Evolutionary conservation across 2,113 vertebrate genomes (phyloP).

Genomic region (Daboia siamensis): DNA sequence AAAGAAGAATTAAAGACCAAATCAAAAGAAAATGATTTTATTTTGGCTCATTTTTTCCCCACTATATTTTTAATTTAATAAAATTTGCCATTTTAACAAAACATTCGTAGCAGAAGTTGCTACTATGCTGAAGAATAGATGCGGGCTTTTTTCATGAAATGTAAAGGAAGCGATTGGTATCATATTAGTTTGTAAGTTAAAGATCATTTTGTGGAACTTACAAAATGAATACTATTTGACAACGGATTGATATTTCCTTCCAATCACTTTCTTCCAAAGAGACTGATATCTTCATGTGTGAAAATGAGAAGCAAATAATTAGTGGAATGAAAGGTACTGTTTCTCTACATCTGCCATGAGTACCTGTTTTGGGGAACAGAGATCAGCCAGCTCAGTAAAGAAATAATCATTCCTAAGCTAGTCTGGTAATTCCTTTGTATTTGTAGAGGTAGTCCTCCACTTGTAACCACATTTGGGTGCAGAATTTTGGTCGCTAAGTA

Average conservation of each 20-base stretch:
- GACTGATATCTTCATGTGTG: background rate
- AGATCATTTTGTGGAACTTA: background rate
- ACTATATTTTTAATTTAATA: background rate
- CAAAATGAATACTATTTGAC: background rate
- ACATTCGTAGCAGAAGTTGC: background rate
- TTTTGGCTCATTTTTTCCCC: background rate
- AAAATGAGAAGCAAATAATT: background rate
- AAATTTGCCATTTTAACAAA: background rate
- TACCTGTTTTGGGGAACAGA: background rate
- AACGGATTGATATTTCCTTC: background rate
- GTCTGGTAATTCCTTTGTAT: background rate
- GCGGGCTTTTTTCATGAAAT: background rate
- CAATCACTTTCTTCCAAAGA: background rate
- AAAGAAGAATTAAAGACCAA: background rate
- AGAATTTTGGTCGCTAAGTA: background rate
- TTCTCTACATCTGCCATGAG: background rate
- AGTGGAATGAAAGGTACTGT: background rate
- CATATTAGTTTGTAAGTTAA: too few species aligned
- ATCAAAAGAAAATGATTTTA: background rate
- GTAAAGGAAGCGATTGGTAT: background rate
- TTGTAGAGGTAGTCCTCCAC: background rate
- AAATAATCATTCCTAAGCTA: background rate
- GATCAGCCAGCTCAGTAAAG: background rate
- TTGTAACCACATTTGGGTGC: background rate
- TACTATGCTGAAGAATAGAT: background rate